These are phyloP conservation scores for Thunnus maccoyii DNA, from an alignment of 2,113 vertebrate species.

Conservation along the genomic window DNA sequence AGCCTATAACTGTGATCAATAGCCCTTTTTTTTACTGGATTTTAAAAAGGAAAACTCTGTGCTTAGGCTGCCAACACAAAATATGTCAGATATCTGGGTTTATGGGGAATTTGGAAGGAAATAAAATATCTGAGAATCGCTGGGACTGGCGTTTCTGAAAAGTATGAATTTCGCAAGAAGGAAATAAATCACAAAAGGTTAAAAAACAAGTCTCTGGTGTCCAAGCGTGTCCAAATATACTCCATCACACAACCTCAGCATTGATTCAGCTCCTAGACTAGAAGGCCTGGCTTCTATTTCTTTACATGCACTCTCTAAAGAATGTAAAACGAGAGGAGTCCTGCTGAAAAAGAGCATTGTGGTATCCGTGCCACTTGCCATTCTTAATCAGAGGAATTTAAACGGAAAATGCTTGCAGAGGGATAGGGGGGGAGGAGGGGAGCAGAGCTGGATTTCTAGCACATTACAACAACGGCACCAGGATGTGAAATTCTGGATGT, in stretches of 20 bases:
- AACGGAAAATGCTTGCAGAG: slow-evolving; percentile 66
- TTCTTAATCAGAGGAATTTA: slow-evolving; percentile 81
- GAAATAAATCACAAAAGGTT: slow-evolving; percentile 15
- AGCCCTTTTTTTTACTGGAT: background rate
- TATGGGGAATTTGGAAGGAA: slow-evolving; percentile 1
- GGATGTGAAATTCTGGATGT: slow-evolving; percentile 19
- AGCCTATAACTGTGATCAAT: slow-evolving; percentile 38
- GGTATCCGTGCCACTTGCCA: slow-evolving; percentile 80
- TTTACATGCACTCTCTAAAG: slow-evolving; percentile 68
- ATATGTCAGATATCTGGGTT: background rate
- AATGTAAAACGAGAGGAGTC: slow-evolving; percentile 68
- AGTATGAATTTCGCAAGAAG: background rate
- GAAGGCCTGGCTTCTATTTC: slow-evolving; percentile 56
- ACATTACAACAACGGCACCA: slow-evolving; percentile 23
- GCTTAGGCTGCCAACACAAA: slow-evolving; percentile 20
- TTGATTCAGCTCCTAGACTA: slow-evolving; percentile 49
- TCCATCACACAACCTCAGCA: slow-evolving; percentile 55
- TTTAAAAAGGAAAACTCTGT: slow-evolving; percentile 27
- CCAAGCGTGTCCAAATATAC: slow-evolving; percentile 44
- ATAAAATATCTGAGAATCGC: slow-evolving; percentile 14
- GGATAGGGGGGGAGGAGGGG: slow-evolving; percentile 25
- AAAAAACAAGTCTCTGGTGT: slow-evolving; percentile 35
- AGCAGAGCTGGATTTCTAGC: slow-evolving; percentile 27
- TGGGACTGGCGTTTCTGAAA: background rate
- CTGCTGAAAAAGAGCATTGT: slow-evolving; percentile 78